Evolutionary conservation across 2,888 invertebrate species (phyloP), one percentile per base, ranked within the genome.

Genomic region (Sphaerophoria rueppellii): DNA sequence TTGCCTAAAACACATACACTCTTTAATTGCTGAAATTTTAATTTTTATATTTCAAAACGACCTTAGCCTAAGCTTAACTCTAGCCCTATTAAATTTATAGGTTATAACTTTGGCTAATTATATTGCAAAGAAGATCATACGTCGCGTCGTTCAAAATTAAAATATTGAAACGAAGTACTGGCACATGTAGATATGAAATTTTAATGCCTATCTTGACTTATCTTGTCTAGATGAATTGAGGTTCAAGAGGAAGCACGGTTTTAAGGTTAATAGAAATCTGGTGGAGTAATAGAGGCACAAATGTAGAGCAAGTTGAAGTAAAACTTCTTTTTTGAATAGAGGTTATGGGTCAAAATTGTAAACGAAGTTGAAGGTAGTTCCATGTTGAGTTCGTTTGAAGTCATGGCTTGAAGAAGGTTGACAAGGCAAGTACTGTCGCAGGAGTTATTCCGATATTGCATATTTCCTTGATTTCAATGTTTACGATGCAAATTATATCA

Each of bases 1-100:
- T 24, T 24, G 24, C 24, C 24, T 24, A 24, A 24, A 24, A 24
- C 32, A 43, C 16, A 40, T 35, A 7, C 37, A 52, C 9, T 35
- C 16, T 63, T 74, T 65, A 60, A 75, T 75, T 69, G 58, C 69
- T 74, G n/a, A 37, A 16, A 32, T 60, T 60, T 71, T 61, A 54
- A 37, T 61, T 57, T 54, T 57, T 4, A 43, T 43, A 69, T 54
- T 69, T 60, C 16, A 52, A 55, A 75, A 69, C 43, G 58, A 60
- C 69, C 75, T 69, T 75, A 58, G 43, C 32, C 34, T 34, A 50
- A n/a, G 32, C 12, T 12, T 35, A 32, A 0, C n/a, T 74, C 14
- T 74, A 46, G 24, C 63, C 57, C 58, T 60, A 43, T 54, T 12
- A 50, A 16, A 76, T 69, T 52, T 60, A 60, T 43, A 52, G 52